Percentiles rank a stretch among this genome's conserved stretches.
phyloP scores from a whole-genome alignment of 2,888 invertebrate genomes.

The Eulithis testata region DNA sequence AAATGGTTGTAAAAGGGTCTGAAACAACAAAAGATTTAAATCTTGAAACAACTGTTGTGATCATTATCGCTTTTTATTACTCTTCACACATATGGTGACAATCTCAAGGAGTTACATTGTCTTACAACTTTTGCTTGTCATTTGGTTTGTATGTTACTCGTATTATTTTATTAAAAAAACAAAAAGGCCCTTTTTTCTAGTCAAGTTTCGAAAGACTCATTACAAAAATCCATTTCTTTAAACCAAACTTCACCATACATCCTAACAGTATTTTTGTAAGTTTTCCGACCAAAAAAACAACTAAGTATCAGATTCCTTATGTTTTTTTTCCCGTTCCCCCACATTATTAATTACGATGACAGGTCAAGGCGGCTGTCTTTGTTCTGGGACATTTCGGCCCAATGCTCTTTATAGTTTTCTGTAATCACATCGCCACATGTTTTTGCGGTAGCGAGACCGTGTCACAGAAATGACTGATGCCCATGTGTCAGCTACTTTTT shows the following conservation, averaged over 20 bases:
- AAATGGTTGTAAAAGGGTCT: slow-evolving; percentile 27
- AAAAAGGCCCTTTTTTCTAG: too few relatives aligned
- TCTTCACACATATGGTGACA: slow-evolving; percentile 69
- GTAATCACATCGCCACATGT: slow-evolving; percentile 62
- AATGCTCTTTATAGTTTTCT: slow-evolving; percentile 68
- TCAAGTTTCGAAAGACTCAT: too few relatives aligned
- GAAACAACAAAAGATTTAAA: slow-evolving; percentile 39
- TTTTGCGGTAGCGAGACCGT: slow-evolving; percentile 69
- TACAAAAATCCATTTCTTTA: too few relatives aligned
- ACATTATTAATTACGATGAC: slow-evolving; percentile 56
- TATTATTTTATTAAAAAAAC: too few relatives aligned
- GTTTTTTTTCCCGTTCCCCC: slow-evolving; percentile 9
- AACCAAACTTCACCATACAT: too few relatives aligned
- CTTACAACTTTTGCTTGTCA: too few relatives aligned
- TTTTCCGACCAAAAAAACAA: slow-evolving; percentile 4
- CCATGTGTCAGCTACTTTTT: slow-evolving; percentile 72
- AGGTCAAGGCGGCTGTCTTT: slow-evolving; percentile 59
- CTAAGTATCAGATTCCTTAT: slow-evolving; percentile 11
- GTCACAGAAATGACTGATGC: slow-evolving; percentile 71
- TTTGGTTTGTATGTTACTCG: too few relatives aligned
- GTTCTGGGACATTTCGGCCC: slow-evolving; percentile 66
- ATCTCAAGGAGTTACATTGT: slow-evolving; percentile 6
- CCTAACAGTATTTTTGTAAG: too few relatives aligned
- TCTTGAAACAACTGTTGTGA: slow-evolving; percentile 62
- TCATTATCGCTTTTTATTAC: slow-evolving; percentile 64